A percentile compares a stretch with the other conserved stretches of the same genome.
These are phyloP conservation scores for Linepithema humile DNA, from an alignment of 1,140 invertebrate genomes.

Conservation along the genomic window DNA sequence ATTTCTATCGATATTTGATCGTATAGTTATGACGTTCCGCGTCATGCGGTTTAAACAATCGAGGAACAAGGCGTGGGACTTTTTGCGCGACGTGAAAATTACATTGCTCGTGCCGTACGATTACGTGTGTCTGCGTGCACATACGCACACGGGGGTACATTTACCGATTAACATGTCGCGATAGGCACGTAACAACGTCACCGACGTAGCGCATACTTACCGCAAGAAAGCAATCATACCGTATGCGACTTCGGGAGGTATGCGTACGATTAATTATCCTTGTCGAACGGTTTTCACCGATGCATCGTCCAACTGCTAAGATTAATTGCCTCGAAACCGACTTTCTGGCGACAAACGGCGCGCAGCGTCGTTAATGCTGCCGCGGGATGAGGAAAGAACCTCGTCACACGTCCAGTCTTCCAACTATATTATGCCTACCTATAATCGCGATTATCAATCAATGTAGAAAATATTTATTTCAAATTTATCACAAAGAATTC, in stretches of 20 bases:
- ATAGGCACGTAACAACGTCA: constrained; percentile 59
- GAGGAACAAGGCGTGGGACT: constrained; percentile 25
- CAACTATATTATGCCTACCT: not conserved
- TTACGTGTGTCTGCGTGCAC: not conserved
- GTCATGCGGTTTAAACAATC: constrained; percentile 34
- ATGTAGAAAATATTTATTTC: not conserved
- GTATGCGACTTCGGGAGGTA: constrained; percentile 36
- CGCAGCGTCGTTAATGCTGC: constrained; percentile 39
- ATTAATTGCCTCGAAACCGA: constrained; percentile 64
- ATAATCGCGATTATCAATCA: constrained; percentile 49
- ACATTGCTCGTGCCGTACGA: not conserved
- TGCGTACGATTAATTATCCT: constrained; percentile 64
- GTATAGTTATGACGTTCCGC: constrained; percentile 27
- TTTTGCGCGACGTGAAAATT: constrained; percentile 19
- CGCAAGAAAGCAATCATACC: constrained; percentile 57
- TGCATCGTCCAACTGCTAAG: constrained; percentile 56
- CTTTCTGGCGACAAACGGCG: constrained; percentile 55
- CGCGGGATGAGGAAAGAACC: constrained; percentile 4
- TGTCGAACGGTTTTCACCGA: constrained; percentile 70
- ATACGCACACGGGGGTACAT: not conserved
- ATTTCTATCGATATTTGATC: constrained; percentile 19
- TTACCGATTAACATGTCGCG: constrained; percentile 45
- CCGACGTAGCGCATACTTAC: constrained; percentile 42
- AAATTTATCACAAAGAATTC: not conserved
- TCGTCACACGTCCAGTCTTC: not conserved